Base-by-base conservation (phyloP, 92 coral and sea anemone genomes). In the Zoanthus gigantus region DNA sequence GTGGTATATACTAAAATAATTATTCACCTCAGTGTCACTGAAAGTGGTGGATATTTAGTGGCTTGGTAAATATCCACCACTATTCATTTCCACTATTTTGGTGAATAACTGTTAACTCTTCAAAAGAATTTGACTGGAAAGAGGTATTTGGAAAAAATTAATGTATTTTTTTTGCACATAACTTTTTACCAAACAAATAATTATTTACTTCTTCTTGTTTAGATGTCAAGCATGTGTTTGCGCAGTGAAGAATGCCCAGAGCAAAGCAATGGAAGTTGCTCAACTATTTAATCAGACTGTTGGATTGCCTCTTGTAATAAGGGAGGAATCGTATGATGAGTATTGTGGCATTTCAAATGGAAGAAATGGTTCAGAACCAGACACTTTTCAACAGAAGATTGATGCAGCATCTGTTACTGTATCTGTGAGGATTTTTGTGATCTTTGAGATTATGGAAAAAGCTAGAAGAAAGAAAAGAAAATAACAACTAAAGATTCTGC, bases 191-290 rank as follows among this genome's bases (percentile, higher is more conserved):
- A 37, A 37, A 37, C 42, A 37, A 37, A 37, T 37, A 2, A 67
- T 18, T 8, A 23, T 23, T 30, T 0, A 12, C 6, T 0, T 69
- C 15, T 50, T 48, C 12, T 23, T 54, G 44, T 88, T 42, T 84
- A 97, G 99, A 74, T 89, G 97, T 61, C 97, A 97, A 90, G 98
- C 99, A 17, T 97, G 99, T 91, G 94, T 97, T 4, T 87, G 89
- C 79, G 99, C 99, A 17, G 98, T 97, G 53, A 93, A 84, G 79
- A 97, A 97, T 95, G 99, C 98, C 15, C 95, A 89, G 89, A 96
- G 88, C 83, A 97, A 97, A 84, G 98, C 99, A 31, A 79, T 92
- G 67, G 98, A 97, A 74, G 95, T 97, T 63, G 97, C 94, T 60
- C 96, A 90, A 87, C 92, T 96, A 85, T 92, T 97, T 37, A 92